Evolutionary conservation across 2,888 invertebrate species (phyloP).

Genomic region (Protonemura montana): DNA sequence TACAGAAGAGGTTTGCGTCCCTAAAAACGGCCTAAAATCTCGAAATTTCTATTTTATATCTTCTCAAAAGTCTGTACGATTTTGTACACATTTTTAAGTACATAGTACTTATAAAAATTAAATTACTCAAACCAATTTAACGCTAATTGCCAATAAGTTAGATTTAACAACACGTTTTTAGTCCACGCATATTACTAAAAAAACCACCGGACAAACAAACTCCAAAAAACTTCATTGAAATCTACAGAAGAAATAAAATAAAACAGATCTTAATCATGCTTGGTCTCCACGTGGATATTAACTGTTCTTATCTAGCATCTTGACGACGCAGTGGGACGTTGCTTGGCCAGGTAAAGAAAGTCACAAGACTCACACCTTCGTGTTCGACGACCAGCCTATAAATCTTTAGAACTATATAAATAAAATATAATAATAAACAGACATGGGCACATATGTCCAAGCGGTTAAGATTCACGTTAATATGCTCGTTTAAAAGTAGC

Average conservation of each 20-base stretch:
- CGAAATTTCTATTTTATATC: too few species aligned
- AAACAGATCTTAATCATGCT: background rate
- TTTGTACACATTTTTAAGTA: too few species aligned
- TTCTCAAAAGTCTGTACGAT: too few species aligned
- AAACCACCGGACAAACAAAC: background rate
- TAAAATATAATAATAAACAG: constrained; percentile 12
- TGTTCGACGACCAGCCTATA: background rate
- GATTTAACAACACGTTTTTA: too few species aligned
- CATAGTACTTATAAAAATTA: too few species aligned
- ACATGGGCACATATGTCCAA: background rate
- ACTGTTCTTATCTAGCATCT: background rate
- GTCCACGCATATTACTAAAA: too few species aligned
- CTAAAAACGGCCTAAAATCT: too few species aligned
- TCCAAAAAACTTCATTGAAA: background rate
- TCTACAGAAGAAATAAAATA: background rate
- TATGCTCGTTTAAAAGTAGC: background rate
- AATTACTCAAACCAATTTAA: too few species aligned
- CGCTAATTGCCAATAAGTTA: too few species aligned
- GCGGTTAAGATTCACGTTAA: background rate
- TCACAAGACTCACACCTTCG: background rate
- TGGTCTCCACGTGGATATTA: background rate
- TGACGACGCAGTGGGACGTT: background rate
- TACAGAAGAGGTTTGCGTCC: too few species aligned
- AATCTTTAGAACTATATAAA: background rate
- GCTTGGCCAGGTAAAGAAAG: background rate